Evolutionary conservation across 1,140 invertebrate species (phyloP).

Genomic region (Aphis gossypii): DNA sequence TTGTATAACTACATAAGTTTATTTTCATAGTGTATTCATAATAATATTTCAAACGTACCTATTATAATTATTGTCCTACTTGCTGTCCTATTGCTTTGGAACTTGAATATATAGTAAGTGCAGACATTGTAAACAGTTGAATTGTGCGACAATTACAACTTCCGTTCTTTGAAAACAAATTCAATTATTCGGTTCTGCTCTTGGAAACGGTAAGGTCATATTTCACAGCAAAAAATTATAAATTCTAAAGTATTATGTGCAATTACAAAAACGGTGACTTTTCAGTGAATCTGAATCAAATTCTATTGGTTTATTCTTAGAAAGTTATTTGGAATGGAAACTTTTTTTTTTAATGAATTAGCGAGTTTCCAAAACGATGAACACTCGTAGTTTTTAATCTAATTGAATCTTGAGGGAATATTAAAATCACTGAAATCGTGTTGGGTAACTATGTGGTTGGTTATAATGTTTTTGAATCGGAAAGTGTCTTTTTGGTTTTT

Average conservation of each 20-base stretch:
- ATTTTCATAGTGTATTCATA: neutral
- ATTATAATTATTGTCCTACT: slow-evolving; percentile 9
- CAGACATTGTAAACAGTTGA: neutral
- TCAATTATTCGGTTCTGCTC: neutral
- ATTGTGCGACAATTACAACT: neutral
- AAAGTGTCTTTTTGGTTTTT: neutral
- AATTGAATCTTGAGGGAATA: neutral
- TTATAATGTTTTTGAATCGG: neutral
- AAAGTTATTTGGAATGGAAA: slow-evolving; percentile 11
- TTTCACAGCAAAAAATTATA: slow-evolving; percentile 7
- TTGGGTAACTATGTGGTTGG: neutral
- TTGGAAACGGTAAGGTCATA: neutral
- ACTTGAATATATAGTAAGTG: neutral
- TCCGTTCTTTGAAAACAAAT: slow-evolving; percentile 13
- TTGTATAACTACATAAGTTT: neutral
- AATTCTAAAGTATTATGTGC: neutral
- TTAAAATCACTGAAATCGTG: neutral
- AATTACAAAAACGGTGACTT: neutral
- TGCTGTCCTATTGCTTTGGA: neutral
- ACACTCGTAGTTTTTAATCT: neutral
- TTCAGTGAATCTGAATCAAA: neutral
- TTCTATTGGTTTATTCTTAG: neutral
- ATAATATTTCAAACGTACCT: neutral
- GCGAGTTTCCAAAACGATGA: slow-evolving; percentile 31
- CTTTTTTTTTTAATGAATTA: slow-evolving; percentile 5